Evolutionary conservation across 2,888 invertebrate species (phyloP), one percentile per base, ranked within the genome.

Genomic region (Matsumyia berberina): DNA sequence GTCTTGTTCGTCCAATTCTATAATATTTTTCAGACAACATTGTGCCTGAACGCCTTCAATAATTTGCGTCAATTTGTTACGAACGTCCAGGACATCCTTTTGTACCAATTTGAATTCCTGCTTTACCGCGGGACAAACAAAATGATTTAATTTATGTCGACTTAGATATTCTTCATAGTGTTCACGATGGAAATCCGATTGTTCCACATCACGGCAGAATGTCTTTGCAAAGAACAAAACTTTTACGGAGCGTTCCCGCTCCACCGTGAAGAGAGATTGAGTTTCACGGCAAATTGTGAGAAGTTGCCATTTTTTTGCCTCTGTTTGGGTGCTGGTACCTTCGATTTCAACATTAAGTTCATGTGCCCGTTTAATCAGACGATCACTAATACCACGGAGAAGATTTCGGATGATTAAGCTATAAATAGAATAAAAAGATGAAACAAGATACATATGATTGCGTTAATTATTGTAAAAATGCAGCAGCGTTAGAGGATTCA

Each of bases 211-310:
- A 88, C 94, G 94, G 69, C 94, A 93, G 39, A 98, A 93, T 79
- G 94, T 94, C 90, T 96, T 96, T 49, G 96, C 96, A 92, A 97
- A 96, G 86, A 95, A 94, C 86, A 97, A 94, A 11, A 96, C 95
- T 90, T 96, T 96, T 66, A 96, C 93, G 74, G 96, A 94, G 87
- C 95, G 94, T 90, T 97, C 97, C 11, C 96, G 94, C 88, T 96
- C 95, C 87, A 95, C 93, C 35, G 95, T 95, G 90, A 97, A 96
- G 87, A 96, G 92, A 69, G 94, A 93, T 92, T 97, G 97, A 88
- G 96, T 94, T 88, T 95, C 94, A 39, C 97, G 95, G 86, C 97
- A 96, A 72, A 96, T 93, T 17, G 90, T 91, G 17, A 92, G 86
- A 17, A 92, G 87, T 81, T 91, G 90, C 90, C 91, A 91, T 82